Base-by-base conservation (phyloP, 2,888 invertebrate species). In the Diabrotica balteata region DNA sequence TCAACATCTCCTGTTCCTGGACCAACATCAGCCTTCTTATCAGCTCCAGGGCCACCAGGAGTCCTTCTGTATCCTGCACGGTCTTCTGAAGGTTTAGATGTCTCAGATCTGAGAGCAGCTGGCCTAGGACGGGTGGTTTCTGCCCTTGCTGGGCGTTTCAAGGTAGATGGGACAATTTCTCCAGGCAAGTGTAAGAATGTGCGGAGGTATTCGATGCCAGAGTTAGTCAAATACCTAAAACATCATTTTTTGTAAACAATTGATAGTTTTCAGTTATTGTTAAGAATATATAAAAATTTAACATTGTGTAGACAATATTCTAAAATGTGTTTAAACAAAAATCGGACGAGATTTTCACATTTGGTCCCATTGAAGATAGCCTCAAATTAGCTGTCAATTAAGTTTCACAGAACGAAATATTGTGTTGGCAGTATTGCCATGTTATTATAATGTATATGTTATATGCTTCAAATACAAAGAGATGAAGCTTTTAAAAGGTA, bases 121-220 rank as follows among this genome's bases (percentile, higher is more conserved):
- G 91, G 88, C 70, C 95, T 89, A 61, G 95, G 92, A 67, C 96
- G 90, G 46, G 92, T 91, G 4, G 95, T 90, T 84, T 97, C 97
- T 5, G 94, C 89, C 74, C 96, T 90, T 8, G 91, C 90, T 77
- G 95, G 96, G 73, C 96, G 90, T 86, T 97, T 98, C 75, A 99
- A 88, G 1, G 99, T 99, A 2, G 97, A 93, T 50, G 99, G 99
- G 47, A 99, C 98, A 85, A 99, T 98, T 90, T 99, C 99, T 72
- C 97, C 93, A 8, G 99, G 98, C 81, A 99, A 88, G 82, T 99
- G 97, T 73, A 99, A 89, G 86, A 94, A 98, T 81, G 93, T 93
- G 75, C 99, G 89, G 75, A 99, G 87, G 85, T 96, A 98, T 84
- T 96, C 95, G 83, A 99, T 98, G 76, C 99, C 99, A 81, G 98